Base-by-base conservation (phyloP, 2,113 vertebrate genomes). In the Pseudorasbora parva region DNA sequence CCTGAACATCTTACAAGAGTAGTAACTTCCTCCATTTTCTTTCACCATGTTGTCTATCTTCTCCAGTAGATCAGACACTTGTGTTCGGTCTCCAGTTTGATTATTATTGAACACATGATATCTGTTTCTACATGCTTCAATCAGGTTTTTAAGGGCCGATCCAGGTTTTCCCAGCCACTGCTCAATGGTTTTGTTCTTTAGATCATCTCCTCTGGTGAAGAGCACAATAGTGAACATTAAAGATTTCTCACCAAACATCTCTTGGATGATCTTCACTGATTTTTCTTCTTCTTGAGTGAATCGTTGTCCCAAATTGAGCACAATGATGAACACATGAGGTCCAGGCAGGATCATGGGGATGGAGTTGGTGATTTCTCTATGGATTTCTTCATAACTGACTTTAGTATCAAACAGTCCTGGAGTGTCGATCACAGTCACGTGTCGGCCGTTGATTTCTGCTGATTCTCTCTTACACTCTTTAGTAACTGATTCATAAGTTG, bases 41-140 rank as follows among this genome's bases (percentile, higher is more conserved):
- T 73, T 73, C 45, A 73, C 45, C 45, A 73, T 73, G 41, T 47
- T 8, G 7, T 73, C 71, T 27, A 73, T 73, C 71, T 73, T 73
- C 45, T 45, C 1, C 71, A 73, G 71, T 15, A 73, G 45, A 27
- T 73, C 45, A 73, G 45, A 27, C 41, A 73, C 71, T 11, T 73
- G 71, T 47, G 71, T 73, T 73, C 0, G n/a, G 23, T 73, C 45
- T 47, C 2, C 3, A 27, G 43, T 27, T 45, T 47, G 6, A 0
- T 72, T 47, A 47, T 72, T 47, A 47, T 73, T 73, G 30, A 66
- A 66, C 62, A 33, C 62, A 19, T 66, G 62, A 1, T 0, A 66
- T 37, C 62, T 66, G 30, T 66, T 66, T 66, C 30, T 30, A 66
- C 62, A 66, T 0, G 0, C 0, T 33, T 33, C 64, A 37, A 21